Evolutionary conservation across 2,113 vertebrate genomes (phyloP).

Genomic region (Origma solitaria): DNA sequence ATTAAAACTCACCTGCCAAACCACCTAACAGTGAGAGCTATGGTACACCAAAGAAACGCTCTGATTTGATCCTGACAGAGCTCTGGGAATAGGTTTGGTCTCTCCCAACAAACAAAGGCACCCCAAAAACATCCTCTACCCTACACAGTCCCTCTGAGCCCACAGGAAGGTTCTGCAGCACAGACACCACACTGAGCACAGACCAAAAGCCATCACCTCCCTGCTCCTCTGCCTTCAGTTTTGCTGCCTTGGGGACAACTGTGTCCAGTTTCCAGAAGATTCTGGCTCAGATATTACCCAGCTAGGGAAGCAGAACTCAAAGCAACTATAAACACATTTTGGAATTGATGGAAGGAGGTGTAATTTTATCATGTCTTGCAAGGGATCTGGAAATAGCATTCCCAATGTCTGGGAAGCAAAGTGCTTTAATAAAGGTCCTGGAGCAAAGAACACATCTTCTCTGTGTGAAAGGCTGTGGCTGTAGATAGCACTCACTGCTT

Average conservation of each 20-base stretch:
- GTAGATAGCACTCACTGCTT: neutral
- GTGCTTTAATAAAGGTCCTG: neutral
- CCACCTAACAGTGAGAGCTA: neutral
- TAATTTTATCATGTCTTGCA: neutral
- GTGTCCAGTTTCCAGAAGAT: neutral
- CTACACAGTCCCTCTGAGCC: neutral
- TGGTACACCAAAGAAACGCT: accelerated
- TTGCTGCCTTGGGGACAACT: neutral
- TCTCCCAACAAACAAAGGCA: neutral
- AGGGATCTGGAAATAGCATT: neutral
- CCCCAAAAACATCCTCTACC: neutral
- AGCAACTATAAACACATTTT: neutral
- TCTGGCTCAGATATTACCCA: neutral
- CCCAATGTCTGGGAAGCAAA: neutral
- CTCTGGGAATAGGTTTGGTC: neutral
- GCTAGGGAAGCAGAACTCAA: neutral
- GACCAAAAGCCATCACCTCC: neutral
- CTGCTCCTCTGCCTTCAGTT: neutral
- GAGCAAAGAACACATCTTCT: neutral
- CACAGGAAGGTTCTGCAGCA: neutral
- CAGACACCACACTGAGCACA: neutral
- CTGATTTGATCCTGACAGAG: neutral
- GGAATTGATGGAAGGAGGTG: neutral
- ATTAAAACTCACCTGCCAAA: neutral
- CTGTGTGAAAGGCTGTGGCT: neutral